Evolutionary conservation across 1,140 invertebrate species (phyloP).

Genomic region (Neotoxoptera formosana): DNA sequence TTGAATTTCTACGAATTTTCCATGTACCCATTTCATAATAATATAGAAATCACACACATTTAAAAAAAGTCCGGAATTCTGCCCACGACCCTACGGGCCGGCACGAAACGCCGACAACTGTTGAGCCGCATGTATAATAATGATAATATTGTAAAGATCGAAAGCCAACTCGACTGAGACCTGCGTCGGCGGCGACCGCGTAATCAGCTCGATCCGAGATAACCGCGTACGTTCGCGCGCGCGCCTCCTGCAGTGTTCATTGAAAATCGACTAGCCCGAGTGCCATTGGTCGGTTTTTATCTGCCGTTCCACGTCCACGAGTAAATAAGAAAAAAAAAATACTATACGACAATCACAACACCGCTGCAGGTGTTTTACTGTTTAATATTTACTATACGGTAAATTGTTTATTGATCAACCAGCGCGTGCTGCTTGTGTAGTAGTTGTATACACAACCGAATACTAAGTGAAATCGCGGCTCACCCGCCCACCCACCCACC

Average conservation of each 20-base stretch:
- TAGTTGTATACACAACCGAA: too few relatives aligned
- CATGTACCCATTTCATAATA: too few relatives aligned
- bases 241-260: neutral
- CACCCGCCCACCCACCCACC: too few relatives aligned
- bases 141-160: neutral
- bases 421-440: neutral
- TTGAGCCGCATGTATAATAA: neutral
- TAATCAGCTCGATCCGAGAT: neutral
- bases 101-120: neutral
- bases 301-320: neutral
- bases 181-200: neutral
- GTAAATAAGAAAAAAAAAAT: neutral
- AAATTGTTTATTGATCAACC: neutral
- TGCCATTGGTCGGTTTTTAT: conserved; percentile 2
- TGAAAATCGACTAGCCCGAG: neutral
- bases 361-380: neutral
- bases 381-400: neutral
- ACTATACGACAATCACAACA: neutral
- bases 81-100: neutral
- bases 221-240: neutral
- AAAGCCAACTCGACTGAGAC: neutral
- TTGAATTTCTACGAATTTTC: too few relatives aligned
- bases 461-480: neutral
- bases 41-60: too few relatives aligned
- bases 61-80: neutral